These are phyloP conservation scores for Bucorvus abyssinicus DNA, from an alignment of 2,797 vertebrate genomes.

Conservation along the genomic window DNA sequence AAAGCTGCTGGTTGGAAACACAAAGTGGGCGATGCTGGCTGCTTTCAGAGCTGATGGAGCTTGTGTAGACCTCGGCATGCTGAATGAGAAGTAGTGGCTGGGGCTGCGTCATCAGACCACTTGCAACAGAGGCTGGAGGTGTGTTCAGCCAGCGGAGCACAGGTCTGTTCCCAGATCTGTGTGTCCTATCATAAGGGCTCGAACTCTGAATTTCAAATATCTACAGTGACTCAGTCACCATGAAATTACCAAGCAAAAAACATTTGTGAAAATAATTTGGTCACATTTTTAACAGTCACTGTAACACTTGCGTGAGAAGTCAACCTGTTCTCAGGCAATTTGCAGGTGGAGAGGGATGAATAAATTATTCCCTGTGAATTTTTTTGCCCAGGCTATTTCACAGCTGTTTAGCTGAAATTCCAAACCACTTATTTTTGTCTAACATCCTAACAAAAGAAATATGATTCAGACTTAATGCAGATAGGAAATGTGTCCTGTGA, in stretches of 20 bases:
- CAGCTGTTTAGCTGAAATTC: background rate
- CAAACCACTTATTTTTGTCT: background rate
- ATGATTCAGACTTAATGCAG: background rate
- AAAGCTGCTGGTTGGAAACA: background rate
- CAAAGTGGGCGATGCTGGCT: background rate
- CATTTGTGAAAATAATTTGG: background rate
- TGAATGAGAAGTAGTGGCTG: background rate
- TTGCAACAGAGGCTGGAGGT: background rate
- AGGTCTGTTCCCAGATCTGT: background rate
- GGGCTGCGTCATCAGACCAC: background rate
- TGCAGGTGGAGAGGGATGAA: conserved; percentile 12
- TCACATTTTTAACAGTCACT: background rate
- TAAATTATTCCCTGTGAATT: background rate
- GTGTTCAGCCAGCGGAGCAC: background rate
- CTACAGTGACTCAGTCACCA: background rate
- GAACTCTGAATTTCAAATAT: background rate
- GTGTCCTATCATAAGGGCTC: background rate
- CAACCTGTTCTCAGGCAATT: background rate
- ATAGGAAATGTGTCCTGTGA: background rate
- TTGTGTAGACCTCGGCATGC: background rate
- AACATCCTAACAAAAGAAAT: background rate
- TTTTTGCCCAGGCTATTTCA: background rate
- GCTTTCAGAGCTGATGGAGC: background rate
- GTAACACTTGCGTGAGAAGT: background rate
- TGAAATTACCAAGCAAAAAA: background rate